These are phyloP conservation scores for Drosophila subquinaria DNA, from an alignment of 2,888 invertebrate genomes.

Conservation along the genomic window DNA sequence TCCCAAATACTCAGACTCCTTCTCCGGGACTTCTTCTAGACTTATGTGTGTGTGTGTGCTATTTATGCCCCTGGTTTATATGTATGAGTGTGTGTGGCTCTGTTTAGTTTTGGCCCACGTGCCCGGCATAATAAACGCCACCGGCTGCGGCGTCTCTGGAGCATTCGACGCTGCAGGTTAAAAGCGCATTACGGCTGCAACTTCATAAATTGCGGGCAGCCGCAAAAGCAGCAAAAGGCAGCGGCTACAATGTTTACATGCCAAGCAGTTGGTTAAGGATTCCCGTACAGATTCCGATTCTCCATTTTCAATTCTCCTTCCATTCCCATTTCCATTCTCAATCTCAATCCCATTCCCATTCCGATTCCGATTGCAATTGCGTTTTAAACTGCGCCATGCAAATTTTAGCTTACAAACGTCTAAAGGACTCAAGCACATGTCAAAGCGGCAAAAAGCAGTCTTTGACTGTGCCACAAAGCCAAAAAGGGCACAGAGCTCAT, in stretches of 20 bases:
- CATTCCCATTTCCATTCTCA: constrained; percentile 5
- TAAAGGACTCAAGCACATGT: constrained; percentile 43
- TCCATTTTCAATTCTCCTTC: constrained; percentile 3
- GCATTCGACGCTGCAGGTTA: constrained; percentile 70
- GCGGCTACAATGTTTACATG: constrained; percentile 68
- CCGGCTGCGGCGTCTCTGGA: constrained; percentile 20
- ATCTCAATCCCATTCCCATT: constrained; percentile 10
- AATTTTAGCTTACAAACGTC: constrained; percentile 45
- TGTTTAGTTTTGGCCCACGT: constrained; percentile 75
- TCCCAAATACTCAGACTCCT: background rate
- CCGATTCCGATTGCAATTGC: constrained; percentile 32
- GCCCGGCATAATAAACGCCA: constrained; percentile 70
- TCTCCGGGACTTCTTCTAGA: constrained; percentile 15
- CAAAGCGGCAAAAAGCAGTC: constrained; percentile 46
- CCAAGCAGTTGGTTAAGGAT: constrained; percentile 68
- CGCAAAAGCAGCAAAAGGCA: constrained; percentile 30
- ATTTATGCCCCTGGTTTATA: constrained; percentile 60
- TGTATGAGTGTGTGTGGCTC: constrained; percentile 40
- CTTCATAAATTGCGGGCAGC: constrained; percentile 72
- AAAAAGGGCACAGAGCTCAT: constrained; percentile 60
- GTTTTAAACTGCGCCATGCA: constrained; percentile 55
- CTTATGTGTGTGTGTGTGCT: constrained; percentile 41
- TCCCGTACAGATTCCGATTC: background rate
- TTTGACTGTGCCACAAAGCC: constrained; percentile 3
- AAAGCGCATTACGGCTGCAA: constrained; percentile 78